These are phyloP conservation scores for Ceratina japonica DNA, from an alignment of 1,140 invertebrate genomes.

Conservation along the genomic window DNA sequence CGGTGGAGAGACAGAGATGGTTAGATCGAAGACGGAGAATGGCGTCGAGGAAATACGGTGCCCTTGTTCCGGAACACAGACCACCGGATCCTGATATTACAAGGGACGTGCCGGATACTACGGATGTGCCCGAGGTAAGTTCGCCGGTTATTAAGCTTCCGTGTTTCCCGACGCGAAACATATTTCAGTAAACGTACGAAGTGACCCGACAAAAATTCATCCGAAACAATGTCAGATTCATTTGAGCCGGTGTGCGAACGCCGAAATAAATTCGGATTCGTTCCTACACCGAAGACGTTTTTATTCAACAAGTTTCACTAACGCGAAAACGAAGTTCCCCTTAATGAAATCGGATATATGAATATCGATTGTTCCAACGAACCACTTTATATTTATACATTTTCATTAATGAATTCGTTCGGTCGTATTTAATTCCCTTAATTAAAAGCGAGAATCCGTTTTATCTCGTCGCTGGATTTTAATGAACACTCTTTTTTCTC, in stretches of 20 bases:
- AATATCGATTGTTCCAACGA: slow-evolving; percentile 10
- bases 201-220: too few relatives aligned
- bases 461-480: slow-evolving; percentile 6
- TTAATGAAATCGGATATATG: background rate
- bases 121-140: slow-evolving; percentile 74
- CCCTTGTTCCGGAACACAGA: slow-evolving; percentile 81
- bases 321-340: too few relatives aligned
- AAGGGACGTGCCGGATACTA: slow-evolving; percentile 78
- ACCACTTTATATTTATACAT: background rate
- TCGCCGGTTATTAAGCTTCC: slow-evolving; percentile 15
- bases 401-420: slow-evolving; percentile 22
- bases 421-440: slow-evolving; percentile 14
- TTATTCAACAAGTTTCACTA: background rate
- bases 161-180: background rate
- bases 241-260: too few relatives aligned
- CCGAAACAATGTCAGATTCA: too few relatives aligned
- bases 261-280: too few relatives aligned
- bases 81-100: slow-evolving; percentile 82
- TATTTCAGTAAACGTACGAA: too few relatives aligned
- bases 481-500: slow-evolving; percentile 5
- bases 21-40: slow-evolving; percentile 86
- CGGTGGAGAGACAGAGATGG: slow-evolving; percentile 86
- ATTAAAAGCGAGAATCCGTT: background rate
- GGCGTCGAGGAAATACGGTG: slow-evolving; percentile 85
- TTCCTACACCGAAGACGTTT: too few relatives aligned